Conservation (phyloP, 2,797 vertebrate genomes). For the Naso thynnoides region DNA sequence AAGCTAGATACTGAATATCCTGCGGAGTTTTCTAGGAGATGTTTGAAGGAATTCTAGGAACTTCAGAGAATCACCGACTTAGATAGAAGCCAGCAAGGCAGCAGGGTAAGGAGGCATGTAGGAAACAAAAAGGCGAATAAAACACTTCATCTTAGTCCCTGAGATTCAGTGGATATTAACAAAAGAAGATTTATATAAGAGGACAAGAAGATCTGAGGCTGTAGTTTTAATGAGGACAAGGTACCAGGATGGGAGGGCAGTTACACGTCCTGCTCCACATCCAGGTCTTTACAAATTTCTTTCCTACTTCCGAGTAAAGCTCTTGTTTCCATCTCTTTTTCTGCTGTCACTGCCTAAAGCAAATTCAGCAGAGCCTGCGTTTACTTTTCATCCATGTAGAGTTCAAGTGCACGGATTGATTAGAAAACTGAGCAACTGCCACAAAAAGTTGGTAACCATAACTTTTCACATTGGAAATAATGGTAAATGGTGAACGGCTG, state of each 20-base stretch:
- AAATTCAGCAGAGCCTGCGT: background rate
- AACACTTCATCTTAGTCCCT: constrained; percentile 13
- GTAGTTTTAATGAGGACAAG: background rate
- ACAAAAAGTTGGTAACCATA: constrained; percentile 2
- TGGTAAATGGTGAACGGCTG: background rate
- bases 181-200: constrained; percentile 18
- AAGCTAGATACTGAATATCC: constrained; percentile 42
- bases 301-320: background rate
- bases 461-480: background rate
- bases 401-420: constrained; percentile 16
- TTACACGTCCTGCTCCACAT: background rate
- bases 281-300: background rate
- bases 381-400: background rate
- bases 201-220: constrained; percentile 4
- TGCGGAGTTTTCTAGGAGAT: constrained; percentile 37
- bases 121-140: constrained; percentile 18
- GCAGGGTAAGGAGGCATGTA: background rate
- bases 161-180: constrained; percentile 13
- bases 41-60: constrained; percentile 28
- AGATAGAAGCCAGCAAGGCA: background rate
- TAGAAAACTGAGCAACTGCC: background rate
- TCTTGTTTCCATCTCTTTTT: background rate
- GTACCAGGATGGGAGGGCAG: background rate
- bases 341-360: too few relatives aligned
- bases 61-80: constrained; percentile 21